phyloP scores from a whole-genome alignment of 2,888 invertebrate species.

The Tenthredo mesomela region DNA sequence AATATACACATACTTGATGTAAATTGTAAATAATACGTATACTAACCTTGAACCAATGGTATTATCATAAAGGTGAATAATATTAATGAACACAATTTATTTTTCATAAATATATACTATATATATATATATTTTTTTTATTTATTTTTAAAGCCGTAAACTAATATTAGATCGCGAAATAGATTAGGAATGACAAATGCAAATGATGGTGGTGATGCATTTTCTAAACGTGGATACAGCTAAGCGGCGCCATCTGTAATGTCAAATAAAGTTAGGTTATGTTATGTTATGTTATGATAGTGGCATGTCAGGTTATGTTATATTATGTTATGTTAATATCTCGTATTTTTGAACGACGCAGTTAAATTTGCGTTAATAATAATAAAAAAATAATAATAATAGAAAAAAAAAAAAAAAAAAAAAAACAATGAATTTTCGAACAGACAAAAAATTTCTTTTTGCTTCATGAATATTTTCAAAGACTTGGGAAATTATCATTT shows the following conservation, averaged over 20 bases:
- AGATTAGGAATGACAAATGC: conserved; percentile 53
- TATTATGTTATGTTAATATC: not conserved
- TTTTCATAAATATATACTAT: not conserved
- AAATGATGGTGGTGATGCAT: conserved; percentile 53
- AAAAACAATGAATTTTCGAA: not conserved
- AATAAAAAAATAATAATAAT: too few species aligned
- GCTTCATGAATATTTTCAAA: not conserved
- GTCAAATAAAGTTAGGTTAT: conserved; percentile 25
- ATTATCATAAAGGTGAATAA: conserved; percentile 32
- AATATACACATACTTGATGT: not conserved
- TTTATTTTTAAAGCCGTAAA: conserved; percentile 15
- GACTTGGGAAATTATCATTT: not conserved
- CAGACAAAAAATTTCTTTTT: not conserved
- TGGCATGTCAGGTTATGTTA: not conserved
- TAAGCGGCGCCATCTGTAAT: conserved; percentile 48
- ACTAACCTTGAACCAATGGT: conserved; percentile 29
- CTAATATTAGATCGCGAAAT: conserved; percentile 42
- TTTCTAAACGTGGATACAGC: conserved; percentile 45
- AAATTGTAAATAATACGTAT: conserved; percentile 4
- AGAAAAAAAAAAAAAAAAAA: not conserved
- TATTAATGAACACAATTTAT: not conserved
- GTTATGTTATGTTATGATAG: conserved; percentile 34
- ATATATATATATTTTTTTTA: too few species aligned
- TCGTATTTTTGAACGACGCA: not conserved
- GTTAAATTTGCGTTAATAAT: too few species aligned